Conservation (phyloP, 2,888 invertebrate species). For the Lasioglossum pauxillum region DNA sequence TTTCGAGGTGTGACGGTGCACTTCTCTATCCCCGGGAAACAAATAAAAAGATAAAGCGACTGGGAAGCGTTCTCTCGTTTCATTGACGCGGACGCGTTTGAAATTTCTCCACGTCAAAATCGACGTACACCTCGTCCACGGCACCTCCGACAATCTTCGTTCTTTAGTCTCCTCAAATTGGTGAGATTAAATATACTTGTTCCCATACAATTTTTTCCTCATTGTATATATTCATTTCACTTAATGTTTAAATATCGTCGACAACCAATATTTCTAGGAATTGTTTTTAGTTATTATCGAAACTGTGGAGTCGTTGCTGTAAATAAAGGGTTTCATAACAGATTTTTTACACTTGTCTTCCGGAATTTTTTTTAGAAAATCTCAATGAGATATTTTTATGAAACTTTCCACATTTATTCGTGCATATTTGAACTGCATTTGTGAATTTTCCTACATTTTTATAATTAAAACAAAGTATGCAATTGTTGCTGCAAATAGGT, state of each 20-base stretch:
- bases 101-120: background rate
- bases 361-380: background rate
- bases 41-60: background rate
- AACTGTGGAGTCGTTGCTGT: background rate
- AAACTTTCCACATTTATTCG: background rate
- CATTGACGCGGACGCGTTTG: background rate
- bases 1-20: slow-evolving; percentile 2
- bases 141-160: background rate
- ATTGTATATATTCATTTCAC: background rate
- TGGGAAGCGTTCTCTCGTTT: slow-evolving; percentile 1
- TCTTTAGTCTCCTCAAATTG: background rate
- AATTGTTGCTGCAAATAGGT: background rate
- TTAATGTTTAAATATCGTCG: background rate
- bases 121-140: background rate
- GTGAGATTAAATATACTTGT: background rate
- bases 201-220: background rate
- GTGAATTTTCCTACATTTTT: background rate
- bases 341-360: background rate
- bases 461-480: background rate
- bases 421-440: background rate
- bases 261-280: background rate
- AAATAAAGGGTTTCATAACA: background rate
- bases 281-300: background rate
- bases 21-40: slow-evolving; percentile 3
- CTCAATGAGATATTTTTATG: background rate